Percentiles rank a stretch among this genome's conserved stretches.
Conservation (phyloP, 2,113 vertebrate species). For the Tympanuchus pallidicinctus region DNA sequence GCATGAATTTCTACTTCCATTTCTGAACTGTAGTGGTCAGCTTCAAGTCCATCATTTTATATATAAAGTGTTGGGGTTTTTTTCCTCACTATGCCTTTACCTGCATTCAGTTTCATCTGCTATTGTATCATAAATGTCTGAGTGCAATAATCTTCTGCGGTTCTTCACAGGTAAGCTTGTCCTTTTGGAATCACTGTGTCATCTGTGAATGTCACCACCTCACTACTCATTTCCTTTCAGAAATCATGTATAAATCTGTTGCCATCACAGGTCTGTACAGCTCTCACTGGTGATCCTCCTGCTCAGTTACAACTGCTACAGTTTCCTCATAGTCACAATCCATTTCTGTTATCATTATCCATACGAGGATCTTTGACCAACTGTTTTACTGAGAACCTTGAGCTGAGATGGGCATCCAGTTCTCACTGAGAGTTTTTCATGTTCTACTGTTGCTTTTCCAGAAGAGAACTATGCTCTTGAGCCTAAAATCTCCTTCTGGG, state of each 20-base stretch:
- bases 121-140: not conserved
- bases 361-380: accelerated
- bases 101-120: not conserved
- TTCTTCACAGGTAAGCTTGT: not conserved
- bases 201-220: not conserved
- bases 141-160: not conserved
- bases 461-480: not conserved
- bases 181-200: not conserved
- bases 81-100: not conserved
- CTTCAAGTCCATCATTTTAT: not conserved
- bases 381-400: not conserved
- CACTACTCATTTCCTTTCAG: not conserved
- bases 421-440: not conserved
- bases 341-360: not conserved
- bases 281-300: not conserved
- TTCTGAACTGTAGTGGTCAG: not conserved
- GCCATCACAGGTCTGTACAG: not conserved
- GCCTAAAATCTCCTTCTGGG: not conserved
- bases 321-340: not conserved
- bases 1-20: not conserved
- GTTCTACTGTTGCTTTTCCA: not conserved
- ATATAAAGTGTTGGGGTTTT: not conserved
- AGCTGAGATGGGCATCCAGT: not conserved
- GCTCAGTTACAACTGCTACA: not conserved
- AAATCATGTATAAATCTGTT: not conserved